Base-by-base conservation (phyloP, 2,797 vertebrate genomes). In the Corythornis leucogaster region DNA sequence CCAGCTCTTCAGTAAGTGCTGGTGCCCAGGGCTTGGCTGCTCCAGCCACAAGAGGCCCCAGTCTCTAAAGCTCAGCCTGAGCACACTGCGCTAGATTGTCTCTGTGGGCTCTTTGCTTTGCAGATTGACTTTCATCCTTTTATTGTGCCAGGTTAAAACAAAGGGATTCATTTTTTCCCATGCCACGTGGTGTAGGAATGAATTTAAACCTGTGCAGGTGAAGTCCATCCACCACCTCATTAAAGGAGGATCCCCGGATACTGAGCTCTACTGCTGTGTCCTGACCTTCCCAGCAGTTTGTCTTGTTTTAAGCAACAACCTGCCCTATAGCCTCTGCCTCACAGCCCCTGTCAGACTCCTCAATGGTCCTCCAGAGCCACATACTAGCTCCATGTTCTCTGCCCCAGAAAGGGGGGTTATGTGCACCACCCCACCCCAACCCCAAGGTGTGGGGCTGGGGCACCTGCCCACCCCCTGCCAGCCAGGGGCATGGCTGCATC, bases 361-460 rank as follows among this genome's bases (percentile, higher is more conserved):
- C 6, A 1, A 1, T 2, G 2, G 11, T 51, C 9, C 53, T 54
- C 35, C 0, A 1, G 62, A 50, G 30, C 62, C 2, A 1, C 54
- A 55, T 42, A 22, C 15, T 20, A 22, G 20, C 33, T 30, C 25
- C 3, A 1, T 3, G 1, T 14, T 45, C 54, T 30, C 45, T 35
- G 45, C 33, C 51, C 73, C 43, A 9, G 14, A 40, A 40, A 40
- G 38, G 38, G 38, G 38, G 38, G 6, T 40, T 40, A 40, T 40
- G 14, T 40, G 38, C 38, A 40, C 14, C 14, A n/a, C 14, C 38
- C 38, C 12, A 3, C 38, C 11, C 12, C 11, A 12, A 13, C 38
- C 38, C 38, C 38, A 40, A 40, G 24, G n/a, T 48, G 11, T 2
- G 1, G 61, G 31, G 42, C 51, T 25, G 61, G 40, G 51, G 31